These are phyloP conservation scores for Papilio xuthus DNA, from an alignment of 1,140 invertebrate species.

Conservation along the genomic window DNA sequence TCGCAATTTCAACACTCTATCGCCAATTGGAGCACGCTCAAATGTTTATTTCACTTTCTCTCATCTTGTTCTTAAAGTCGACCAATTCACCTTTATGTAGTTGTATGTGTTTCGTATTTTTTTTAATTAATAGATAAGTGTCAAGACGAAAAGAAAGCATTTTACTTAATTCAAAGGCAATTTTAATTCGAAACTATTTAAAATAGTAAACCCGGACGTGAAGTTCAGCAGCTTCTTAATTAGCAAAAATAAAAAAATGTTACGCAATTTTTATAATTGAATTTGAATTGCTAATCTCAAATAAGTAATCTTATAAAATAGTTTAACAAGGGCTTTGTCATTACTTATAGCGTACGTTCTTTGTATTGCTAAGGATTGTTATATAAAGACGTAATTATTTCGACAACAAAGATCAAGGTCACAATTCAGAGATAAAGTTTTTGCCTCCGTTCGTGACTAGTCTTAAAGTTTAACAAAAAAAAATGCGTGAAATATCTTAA, in stretches of 20 bases:
- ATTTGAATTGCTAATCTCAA: constrained; percentile 28
- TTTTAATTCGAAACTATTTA: not conserved
- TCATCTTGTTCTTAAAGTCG: constrained; percentile 48
- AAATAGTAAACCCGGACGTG: not conserved
- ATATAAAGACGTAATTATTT: constrained; percentile 69
- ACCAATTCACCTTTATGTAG: not conserved
- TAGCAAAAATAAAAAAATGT: not conserved
- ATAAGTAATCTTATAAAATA: constrained; percentile 20
- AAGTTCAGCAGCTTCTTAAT: not conserved
- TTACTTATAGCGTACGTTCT: constrained; percentile 33
- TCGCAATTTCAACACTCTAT: constrained; percentile 57
- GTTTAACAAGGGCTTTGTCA: constrained; percentile 21
- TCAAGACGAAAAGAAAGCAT: not conserved
- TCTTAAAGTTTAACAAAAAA: constrained; percentile 62
- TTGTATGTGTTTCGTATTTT: not conserved
- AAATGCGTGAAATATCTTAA: constrained; percentile 75
- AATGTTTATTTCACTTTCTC: constrained; percentile 64
- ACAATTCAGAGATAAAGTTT: constrained; percentile 70
- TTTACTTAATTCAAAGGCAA: too few species aligned
- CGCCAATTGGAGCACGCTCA: constrained; percentile 57
- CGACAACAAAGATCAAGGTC: constrained; percentile 75
- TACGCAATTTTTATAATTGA: constrained; percentile 10
- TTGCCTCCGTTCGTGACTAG: constrained; percentile 75
- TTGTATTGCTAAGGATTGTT: constrained; percentile 50
- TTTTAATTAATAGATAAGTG: not conserved